Conservation (phyloP, 1,140 invertebrate genomes). For the Drosophila sechellia region DNA sequence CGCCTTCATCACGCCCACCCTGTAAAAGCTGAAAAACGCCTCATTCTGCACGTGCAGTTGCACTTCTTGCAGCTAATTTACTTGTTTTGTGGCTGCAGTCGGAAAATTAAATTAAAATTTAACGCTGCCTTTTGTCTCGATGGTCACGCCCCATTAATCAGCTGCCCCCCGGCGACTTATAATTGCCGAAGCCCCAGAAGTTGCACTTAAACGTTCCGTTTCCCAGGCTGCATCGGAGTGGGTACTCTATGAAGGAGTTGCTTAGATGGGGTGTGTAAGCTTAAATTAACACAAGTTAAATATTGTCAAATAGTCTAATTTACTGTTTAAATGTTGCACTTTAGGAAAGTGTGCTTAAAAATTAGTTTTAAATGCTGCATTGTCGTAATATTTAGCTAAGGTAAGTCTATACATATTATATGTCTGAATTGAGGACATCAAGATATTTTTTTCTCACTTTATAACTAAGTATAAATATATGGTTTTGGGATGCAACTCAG, state of each 20-base stretch:
- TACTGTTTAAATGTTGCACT: too few species aligned
- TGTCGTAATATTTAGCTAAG: too few species aligned
- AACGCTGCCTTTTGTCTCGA: constrained; percentile 36
- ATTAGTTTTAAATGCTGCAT: too few species aligned
- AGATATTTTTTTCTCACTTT: too few species aligned
- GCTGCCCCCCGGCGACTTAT: constrained; percentile 11
- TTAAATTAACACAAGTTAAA: neutral
- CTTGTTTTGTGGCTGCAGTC: constrained; percentile 32
- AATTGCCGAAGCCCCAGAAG: constrained; percentile 49
- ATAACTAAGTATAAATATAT: too few species aligned
- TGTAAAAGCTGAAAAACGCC: neutral
- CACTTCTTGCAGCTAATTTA: constrained; percentile 39
- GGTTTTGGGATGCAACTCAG: too few species aligned
- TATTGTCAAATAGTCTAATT: neutral
- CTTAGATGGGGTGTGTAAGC: neutral
- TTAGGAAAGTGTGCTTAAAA: too few species aligned
- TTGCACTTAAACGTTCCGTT: constrained; percentile 15
- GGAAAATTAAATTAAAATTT: constrained; percentile 49
- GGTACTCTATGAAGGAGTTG: neutral
- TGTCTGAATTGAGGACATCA: too few species aligned
- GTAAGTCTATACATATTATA: too few species aligned
- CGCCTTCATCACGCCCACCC: constrained; percentile 21
- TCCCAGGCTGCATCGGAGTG: constrained; percentile 30
- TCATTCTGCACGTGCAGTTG: constrained; percentile 18
- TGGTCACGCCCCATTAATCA: constrained; percentile 53